These are phyloP conservation scores for Ochlodes sylvanus DNA, from an alignment of 2,888 invertebrate genomes.

Conservation along the genomic window DNA sequence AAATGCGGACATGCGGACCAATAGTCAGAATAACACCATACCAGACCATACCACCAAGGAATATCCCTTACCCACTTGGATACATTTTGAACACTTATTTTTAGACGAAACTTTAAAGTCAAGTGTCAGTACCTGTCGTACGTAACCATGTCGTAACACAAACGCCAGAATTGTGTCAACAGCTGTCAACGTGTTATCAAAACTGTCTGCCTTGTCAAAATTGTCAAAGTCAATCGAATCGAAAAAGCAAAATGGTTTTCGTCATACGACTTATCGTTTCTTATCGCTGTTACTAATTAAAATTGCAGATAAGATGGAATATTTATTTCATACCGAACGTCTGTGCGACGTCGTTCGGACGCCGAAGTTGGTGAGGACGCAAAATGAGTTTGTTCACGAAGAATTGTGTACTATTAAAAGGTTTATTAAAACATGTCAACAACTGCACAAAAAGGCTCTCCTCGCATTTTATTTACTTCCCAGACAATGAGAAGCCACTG, in stretches of 20 bases:
- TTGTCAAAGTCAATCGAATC: background rate
- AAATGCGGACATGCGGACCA: too few relatives aligned
- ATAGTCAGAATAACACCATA: too few relatives aligned
- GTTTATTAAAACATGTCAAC: conserved; percentile 65
- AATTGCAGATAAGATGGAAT: conserved; percentile 78
- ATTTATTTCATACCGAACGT: conserved; percentile 59
- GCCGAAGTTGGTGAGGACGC: conserved; percentile 38
- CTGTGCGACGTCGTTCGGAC: conserved; percentile 40
- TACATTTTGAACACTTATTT: background rate
- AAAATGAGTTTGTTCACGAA: conserved; percentile 66
- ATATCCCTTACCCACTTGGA: too few relatives aligned
- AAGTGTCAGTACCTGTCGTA: background rate
- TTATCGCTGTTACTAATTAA: conserved; percentile 70
- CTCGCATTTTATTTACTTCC: conserved; percentile 87
- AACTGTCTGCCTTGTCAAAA: background rate
- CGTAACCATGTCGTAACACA: too few relatives aligned
- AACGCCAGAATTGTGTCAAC: background rate
- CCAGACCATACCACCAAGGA: too few relatives aligned
- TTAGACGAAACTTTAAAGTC: background rate
- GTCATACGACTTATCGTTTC: conserved; percentile 48
- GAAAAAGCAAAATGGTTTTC: conserved; percentile 28
- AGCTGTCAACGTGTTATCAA: background rate
- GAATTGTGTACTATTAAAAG: conserved; percentile 56
- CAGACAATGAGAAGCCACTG: conserved; percentile 81
- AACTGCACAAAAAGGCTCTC: conserved; percentile 65